Evolutionary conservation across 2,113 vertebrate genomes (phyloP).

Genomic region (Micronycteris hirsuta): DNA sequence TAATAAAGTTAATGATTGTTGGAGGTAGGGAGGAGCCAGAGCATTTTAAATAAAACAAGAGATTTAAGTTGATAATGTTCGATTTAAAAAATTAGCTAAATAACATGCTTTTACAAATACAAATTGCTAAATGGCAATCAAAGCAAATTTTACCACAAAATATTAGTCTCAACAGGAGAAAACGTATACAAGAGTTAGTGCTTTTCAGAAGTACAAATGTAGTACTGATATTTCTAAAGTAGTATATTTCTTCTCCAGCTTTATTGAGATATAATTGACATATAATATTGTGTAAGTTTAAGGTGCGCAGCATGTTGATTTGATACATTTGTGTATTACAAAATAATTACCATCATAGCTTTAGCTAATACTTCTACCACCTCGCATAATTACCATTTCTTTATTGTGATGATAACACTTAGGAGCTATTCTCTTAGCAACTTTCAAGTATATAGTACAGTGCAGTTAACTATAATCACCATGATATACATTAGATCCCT

Average conservation of each 20-base stretch:
- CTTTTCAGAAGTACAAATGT: background rate
- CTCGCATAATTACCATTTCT: background rate
- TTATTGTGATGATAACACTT: background rate
- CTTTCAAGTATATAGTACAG: background rate
- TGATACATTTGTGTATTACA: background rate
- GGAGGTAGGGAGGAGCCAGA: background rate
- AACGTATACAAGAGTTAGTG: background rate
- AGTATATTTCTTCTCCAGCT: background rate
- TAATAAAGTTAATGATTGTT: background rate
- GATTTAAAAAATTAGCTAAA: background rate
- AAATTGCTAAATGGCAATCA: background rate
- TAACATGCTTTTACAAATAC: background rate
- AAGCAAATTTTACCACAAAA: background rate
- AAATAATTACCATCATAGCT: background rate
- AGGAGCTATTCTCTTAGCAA: background rate
- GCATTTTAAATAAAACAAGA: slow-evolving; percentile 8
- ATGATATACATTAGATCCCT: background rate
- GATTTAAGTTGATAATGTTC: background rate
- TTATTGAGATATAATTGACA: background rate
- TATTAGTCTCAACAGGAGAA: background rate
- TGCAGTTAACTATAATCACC: background rate
- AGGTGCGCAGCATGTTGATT: background rate
- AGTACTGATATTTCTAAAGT: slow-evolving; percentile 6
- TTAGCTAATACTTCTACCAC: background rate
- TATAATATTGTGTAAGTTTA: background rate